Conservation (phyloP, 2,113 vertebrate species). For the Strix aluco region DNA sequence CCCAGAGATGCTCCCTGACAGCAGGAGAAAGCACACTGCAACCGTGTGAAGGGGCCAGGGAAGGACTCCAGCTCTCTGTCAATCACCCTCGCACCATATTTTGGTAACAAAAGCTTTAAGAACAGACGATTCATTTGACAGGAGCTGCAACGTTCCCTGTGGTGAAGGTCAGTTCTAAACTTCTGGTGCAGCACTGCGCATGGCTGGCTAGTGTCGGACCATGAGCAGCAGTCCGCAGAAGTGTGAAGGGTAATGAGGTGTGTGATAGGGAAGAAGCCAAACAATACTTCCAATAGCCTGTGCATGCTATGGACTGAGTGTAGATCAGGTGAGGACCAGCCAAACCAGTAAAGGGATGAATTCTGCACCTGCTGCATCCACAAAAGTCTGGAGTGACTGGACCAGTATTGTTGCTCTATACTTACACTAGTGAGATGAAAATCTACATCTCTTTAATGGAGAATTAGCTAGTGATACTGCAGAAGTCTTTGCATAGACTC, state of each 20-base stretch:
- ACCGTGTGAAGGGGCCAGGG: background rate
- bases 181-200: background rate
- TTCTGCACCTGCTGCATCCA: background rate
- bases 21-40: background rate
- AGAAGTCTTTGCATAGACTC: background rate
- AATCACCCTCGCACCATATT: background rate
- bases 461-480: background rate
- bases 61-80: background rate
- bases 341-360: background rate
- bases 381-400: background rate
- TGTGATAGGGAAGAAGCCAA: background rate
- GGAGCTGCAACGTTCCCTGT: background rate
- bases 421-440: background rate
- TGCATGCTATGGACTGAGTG: background rate
- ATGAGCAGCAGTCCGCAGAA: background rate
- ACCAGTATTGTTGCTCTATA: background rate
- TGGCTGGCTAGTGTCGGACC: background rate
- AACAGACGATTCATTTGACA: background rate
- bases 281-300: background rate
- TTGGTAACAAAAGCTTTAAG: background rate
- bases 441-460: background rate
- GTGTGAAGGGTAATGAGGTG: background rate
- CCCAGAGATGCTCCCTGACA: background rate
- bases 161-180: background rate
- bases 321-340: background rate